Base-by-base conservation (phyloP, 2,113 vertebrate genomes). In the Percopsis transmontana region DNA sequence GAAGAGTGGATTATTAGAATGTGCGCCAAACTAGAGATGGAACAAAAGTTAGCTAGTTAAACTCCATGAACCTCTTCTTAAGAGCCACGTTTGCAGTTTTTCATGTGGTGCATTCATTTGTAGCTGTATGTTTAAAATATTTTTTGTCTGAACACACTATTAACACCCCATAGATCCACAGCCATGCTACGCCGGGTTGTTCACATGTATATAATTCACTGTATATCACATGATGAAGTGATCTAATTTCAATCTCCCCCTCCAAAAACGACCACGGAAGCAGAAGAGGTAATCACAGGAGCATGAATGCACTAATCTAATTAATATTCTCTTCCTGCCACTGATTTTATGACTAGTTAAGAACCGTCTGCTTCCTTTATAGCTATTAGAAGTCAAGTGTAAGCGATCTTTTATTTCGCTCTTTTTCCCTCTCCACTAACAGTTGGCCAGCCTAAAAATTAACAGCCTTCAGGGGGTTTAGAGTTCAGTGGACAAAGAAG, bases 321-420 rank as follows among this genome's bases (percentile, higher is more conserved):
- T 91, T 88, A 91, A 91, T 90, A 64, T 78, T 77, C 82, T 79
- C 82, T 82, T 79, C 84, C 84, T 76, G 79, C 83, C 75, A 81
- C 85, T 85, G 83, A 83, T 91, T 91, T 91, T 92, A 90, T 68
- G 86, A 90, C 76, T 85, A 84, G 79, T 91, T 91, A 88, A 90
- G 88, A 91, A 89, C 88, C 91, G 89, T 87, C 83, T 90, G 88
- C 81, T 90, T 84, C 84, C 89, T 89, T 92, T 88, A 91, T 82
- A 81, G 85, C 86, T 85, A 83, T 86, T 83, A 80, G 83, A 90
- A 87, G 77, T 76, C 80, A 83, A 83, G 87, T 87, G 85, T 82
- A 79, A 80, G 79, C 78, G 74, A 76, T 87, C 85, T 88, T 70
- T 85, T 71, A 57, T 79, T 80, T 62, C 59, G 50, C 58, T 78